Evolutionary conservation across 2,888 invertebrate genomes (phyloP).

Genomic region (Byasa hedistus): DNA sequence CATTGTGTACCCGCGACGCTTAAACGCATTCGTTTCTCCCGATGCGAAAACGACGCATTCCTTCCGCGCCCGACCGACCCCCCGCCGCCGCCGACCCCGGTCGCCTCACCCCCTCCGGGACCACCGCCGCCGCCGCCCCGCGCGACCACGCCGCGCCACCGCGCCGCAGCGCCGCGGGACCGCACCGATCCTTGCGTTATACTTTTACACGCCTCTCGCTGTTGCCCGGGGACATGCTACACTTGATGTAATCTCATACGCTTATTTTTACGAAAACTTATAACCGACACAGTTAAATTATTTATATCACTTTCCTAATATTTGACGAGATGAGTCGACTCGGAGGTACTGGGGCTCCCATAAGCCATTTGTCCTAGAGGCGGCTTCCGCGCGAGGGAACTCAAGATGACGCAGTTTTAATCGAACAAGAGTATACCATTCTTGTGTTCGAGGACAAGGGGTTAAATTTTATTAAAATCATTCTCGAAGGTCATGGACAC

Average conservation of each 20-base stretch:
- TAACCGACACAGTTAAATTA: not conserved
- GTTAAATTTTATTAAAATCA: too few species aligned
- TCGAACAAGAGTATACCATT: too few species aligned
- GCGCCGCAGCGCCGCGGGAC: constrained; percentile 39
- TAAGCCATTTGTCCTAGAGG: too few species aligned
- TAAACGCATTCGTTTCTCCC: constrained; percentile 81
- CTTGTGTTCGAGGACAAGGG: too few species aligned
- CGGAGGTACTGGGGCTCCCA: too few species aligned
- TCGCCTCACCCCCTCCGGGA: not conserved
- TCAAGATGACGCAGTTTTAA: too few species aligned
- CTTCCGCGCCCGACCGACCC: constrained; percentile 75
- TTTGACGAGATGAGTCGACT: not conserved
- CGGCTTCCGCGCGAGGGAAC: too few species aligned
- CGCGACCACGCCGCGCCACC: constrained; percentile 48
- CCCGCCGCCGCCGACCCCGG: constrained; percentile 56
- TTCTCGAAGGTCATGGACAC: too few species aligned
- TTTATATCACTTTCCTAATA: not conserved
- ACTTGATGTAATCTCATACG: not conserved
- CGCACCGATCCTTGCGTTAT: constrained; percentile 70
- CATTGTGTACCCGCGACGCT: constrained; percentile 80
- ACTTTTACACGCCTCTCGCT: constrained; percentile 58
- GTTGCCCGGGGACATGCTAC: constrained; percentile 21
- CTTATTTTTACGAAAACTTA: not conserved
- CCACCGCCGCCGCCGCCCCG: constrained; percentile 47
- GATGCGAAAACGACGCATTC: constrained; percentile 81